These are phyloP conservation scores for Centruroides vittatus DNA, from an alignment of 1,140 invertebrate genomes.

Conservation along the genomic window DNA sequence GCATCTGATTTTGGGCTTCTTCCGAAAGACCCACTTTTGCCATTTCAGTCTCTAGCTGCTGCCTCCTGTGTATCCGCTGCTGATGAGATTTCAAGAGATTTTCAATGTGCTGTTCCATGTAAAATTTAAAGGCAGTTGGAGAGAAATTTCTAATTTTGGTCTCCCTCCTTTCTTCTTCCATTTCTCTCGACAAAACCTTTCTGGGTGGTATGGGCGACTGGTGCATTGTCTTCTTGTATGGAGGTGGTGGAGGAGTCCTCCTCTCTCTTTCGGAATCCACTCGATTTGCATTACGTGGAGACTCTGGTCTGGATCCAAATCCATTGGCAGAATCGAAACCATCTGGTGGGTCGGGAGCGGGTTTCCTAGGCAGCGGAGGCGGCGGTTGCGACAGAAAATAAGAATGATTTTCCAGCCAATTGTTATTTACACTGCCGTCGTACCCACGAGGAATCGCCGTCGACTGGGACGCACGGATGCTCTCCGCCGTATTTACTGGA, in stretches of 20 bases:
- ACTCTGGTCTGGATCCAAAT: slow-evolving; percentile 11
- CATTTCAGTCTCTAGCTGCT: slow-evolving; percentile 94
- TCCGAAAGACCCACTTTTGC: slow-evolving; percentile 69
- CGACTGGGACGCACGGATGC: slow-evolving; percentile 21
- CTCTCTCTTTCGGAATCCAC: not conserved
- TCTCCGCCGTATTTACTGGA: slow-evolving; percentile 22
- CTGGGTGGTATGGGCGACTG: slow-evolving; percentile 89
- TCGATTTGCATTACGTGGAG: slow-evolving; percentile 12
- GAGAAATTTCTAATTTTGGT: slow-evolving; percentile 67
- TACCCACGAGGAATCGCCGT: slow-evolving; percentile 11
- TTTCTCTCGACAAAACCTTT: slow-evolving; percentile 80
- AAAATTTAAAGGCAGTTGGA: slow-evolving; percentile 97
- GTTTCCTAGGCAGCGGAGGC: slow-evolving; percentile 39
- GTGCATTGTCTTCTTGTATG: slow-evolving; percentile 33
- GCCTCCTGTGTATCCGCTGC: slow-evolving; percentile 67
- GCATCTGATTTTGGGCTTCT: slow-evolving; percentile 82
- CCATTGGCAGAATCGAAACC: slow-evolving; percentile 21
- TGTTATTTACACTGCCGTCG: slow-evolving; percentile 31
- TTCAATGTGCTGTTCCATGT: slow-evolving; percentile 98
- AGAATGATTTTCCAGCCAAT: slow-evolving; percentile 46
- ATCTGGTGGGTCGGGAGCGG: slow-evolving; percentile 39
- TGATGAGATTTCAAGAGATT: slow-evolving; percentile 92
- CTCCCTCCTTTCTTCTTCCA: slow-evolving; percentile 79
- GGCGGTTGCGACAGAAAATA: slow-evolving; percentile 30
- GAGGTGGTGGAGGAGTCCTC: not conserved